Percentiles rank a stretch among this genome's conserved stretches.
phyloP scores from a whole-genome alignment of 53 echinoderm and acorn worm species.

The Astropecten irregularis region DNA sequence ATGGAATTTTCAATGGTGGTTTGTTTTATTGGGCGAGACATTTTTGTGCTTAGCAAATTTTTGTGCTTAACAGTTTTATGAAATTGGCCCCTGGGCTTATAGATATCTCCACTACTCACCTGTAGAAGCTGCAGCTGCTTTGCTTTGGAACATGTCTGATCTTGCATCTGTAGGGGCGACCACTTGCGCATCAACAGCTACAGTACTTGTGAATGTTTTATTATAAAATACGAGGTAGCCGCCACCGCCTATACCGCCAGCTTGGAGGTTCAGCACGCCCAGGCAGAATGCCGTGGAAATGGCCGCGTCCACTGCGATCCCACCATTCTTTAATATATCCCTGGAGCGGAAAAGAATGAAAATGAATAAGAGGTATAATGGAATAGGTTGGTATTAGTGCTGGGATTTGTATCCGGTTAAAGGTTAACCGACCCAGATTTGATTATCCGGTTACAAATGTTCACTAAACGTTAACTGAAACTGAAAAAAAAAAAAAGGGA shows the following conservation, averaged over 20 bases:
- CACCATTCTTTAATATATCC: conserved; percentile 40
- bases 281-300: conserved; percentile 43
- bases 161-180: conserved; percentile 18
- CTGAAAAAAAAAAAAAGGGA: neutral
- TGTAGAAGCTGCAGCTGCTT: neutral
- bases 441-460: no score
- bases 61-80: no score
- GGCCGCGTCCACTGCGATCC: conserved; percentile 28
- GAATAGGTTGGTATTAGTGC: no score
- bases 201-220: no score
- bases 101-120: conserved; percentile 17
- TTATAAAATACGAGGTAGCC: conserved; percentile 25
- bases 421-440: no score
- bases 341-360: neutral
- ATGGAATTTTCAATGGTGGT: no score
- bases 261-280: conserved; percentile 46
- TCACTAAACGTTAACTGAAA: neutral
- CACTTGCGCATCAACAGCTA: conserved; percentile 23
- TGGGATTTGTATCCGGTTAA: no score
- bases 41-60: no score
- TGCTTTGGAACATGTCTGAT: conserved; percentile 10
- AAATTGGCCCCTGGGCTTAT: no score
- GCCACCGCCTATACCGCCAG: conserved; percentile 46
- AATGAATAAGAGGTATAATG: neutral
- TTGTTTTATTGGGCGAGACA: no score